phyloP scores from a whole-genome alignment of 2,113 vertebrate species.

The Gavialis gangeticus region DNA sequence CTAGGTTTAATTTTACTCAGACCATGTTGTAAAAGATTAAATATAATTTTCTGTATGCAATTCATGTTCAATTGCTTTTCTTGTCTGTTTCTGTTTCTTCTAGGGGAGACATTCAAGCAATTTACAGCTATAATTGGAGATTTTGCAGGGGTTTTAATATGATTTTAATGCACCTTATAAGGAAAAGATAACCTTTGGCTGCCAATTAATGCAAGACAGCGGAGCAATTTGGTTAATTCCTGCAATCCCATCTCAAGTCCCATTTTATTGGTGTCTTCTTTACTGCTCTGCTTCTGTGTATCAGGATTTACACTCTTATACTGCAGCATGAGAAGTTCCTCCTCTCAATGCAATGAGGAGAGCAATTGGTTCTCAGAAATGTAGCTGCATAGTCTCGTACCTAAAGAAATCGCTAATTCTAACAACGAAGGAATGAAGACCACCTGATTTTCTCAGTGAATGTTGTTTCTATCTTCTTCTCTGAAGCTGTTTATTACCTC shows the following conservation, averaged over 20 bases:
- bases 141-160: neutral
- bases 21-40: neutral
- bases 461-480: neutral
- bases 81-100: neutral
- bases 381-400: neutral
- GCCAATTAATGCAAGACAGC: neutral
- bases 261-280: neutral
- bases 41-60: neutral
- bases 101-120: neutral
- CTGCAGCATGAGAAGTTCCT: neutral
- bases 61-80: neutral
- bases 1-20: neutral
- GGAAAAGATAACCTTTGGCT: neutral
- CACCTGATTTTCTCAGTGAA: neutral
- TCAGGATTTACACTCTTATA: neutral
- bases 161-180: neutral
- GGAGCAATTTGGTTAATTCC: neutral
- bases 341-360: neutral
- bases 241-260: neutral
- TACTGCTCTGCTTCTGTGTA: neutral
- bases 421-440: neutral
- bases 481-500: neutral
- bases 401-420: neutral
- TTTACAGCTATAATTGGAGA: neutral
- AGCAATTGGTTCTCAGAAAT: neutral